Percentiles rank a stretch among this genome's conserved stretches.
phyloP scores from a whole-genome alignment of 2,888 invertebrate species.

The Blera fallax region DNA sequence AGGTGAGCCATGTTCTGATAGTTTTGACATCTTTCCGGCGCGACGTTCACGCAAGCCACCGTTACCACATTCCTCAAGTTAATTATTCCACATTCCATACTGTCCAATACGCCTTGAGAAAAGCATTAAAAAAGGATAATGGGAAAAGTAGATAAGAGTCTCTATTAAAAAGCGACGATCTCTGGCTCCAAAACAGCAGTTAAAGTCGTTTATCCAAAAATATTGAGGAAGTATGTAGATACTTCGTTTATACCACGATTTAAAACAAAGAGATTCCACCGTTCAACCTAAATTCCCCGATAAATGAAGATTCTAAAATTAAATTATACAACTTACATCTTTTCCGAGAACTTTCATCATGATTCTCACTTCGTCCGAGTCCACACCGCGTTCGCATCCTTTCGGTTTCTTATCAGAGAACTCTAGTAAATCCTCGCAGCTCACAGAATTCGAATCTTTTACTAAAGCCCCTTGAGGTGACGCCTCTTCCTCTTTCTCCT shows the following conservation, averaged over 20 bases:
- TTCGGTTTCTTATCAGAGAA: constrained; percentile 93
- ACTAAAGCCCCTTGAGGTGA: constrained; percentile 76
- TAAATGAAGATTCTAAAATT: neutral
- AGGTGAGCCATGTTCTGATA: too few relatives aligned
- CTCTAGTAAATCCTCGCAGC: constrained; percentile 94
- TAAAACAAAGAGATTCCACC: neutral
- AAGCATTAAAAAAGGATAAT: too few relatives aligned
- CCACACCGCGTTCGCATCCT: constrained; percentile 91
- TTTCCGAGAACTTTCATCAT: constrained; percentile 93
- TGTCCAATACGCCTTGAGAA: too few relatives aligned
- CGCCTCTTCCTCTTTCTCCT: constrained; percentile 38
- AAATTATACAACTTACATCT: constrained; percentile 83
- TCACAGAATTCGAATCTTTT: constrained; percentile 89
- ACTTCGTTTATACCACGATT: neutral
- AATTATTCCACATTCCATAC: too few relatives aligned
- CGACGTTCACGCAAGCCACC: too few relatives aligned
- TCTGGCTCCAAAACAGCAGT: too few relatives aligned
- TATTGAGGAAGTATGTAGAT: too few relatives aligned
- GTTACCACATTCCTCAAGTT: too few relatives aligned
- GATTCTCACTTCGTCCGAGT: constrained; percentile 95
- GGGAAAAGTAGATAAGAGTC: too few relatives aligned
- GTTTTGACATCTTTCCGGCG: too few relatives aligned
- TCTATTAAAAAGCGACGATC: too few relatives aligned
- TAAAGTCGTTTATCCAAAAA: too few relatives aligned
- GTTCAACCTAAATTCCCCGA: neutral